phyloP scores from a whole-genome alignment of 2,888 invertebrate genomes.

The Gortyna flavago region DNA sequence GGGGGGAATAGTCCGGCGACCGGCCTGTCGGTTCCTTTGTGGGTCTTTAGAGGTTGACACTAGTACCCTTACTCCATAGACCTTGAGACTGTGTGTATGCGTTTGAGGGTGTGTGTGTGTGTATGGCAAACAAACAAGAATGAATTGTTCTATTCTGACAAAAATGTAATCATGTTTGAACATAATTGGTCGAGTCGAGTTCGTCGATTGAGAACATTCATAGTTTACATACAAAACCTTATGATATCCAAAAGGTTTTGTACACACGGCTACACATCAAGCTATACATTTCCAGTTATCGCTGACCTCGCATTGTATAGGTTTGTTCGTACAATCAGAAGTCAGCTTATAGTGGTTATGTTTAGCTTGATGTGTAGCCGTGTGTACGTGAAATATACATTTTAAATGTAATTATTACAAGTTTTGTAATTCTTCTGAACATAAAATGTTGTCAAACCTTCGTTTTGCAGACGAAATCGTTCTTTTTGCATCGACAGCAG shows the following conservation, averaged over 20 bases:
- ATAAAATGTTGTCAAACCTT: background rate
- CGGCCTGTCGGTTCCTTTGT: conserved; percentile 7
- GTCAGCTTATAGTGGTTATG: too few species aligned
- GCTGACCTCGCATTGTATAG: too few species aligned
- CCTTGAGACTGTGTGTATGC: background rate
- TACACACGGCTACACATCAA: too few species aligned
- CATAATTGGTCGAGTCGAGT: background rate
- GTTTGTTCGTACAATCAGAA: too few species aligned
- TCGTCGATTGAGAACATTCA: background rate
- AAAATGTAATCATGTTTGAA: background rate
- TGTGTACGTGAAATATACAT: background rate
- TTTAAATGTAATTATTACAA: background rate
- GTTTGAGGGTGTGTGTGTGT: background rate
- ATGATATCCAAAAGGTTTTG: background rate
- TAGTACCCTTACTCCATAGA: too few species aligned
- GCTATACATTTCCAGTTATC: too few species aligned
- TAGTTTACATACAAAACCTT: background rate
- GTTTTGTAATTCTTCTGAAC: background rate
- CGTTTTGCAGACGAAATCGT: background rate
- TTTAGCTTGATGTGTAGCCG: too few species aligned
- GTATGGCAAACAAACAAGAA: background rate
- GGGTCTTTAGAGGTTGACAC: conserved; percentile 14
- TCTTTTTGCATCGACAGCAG: background rate
- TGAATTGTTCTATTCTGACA: background rate
- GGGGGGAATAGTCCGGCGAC: background rate